Conservation (phyloP, 2,113 vertebrate species). For the Polyodon spathula region DNA sequence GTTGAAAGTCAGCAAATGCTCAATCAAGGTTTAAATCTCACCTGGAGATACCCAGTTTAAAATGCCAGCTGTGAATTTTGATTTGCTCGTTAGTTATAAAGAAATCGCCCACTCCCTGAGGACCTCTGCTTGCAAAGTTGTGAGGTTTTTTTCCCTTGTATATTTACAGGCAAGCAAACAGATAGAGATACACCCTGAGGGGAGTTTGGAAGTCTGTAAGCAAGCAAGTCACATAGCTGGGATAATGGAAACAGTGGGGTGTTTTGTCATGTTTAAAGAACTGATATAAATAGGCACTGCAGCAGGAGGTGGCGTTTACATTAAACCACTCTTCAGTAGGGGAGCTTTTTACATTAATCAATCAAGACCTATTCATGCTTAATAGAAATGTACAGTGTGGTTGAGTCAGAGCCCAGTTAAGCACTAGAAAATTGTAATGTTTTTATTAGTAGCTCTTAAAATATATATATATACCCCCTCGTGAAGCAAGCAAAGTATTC, state of each 20-base stretch:
- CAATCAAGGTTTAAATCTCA: constrained; percentile 1
- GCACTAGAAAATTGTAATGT: too few species aligned
- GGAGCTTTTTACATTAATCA: too few species aligned
- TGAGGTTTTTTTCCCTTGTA: too few species aligned
- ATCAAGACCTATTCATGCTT: too few species aligned
- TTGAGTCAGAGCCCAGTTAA: too few species aligned
- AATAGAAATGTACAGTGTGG: too few species aligned
- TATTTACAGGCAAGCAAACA: too few species aligned
- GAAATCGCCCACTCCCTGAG: constrained; percentile 9
- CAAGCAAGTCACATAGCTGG: constrained; percentile 20
- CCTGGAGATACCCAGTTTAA: constrained; percentile 9
- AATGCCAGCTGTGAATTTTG: background rate
- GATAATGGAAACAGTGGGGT: constrained; percentile 48
- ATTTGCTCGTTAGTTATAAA: constrained; percentile 13
- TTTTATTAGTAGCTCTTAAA: too few species aligned
- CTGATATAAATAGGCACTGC: constrained; percentile 50
- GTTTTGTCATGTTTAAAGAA: constrained; percentile 45
- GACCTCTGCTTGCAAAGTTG: background rate
- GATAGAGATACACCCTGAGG: too few species aligned
- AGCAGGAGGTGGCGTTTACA: constrained; percentile 23
- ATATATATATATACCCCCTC: too few species aligned
- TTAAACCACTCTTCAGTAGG: constrained; percentile 27
- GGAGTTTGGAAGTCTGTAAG: background rate
- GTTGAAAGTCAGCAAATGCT: too few species aligned
- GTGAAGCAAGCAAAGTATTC: too few species aligned